Conservation (phyloP, 2,797 vertebrate species). For the Tarsius wallacei region DNA sequence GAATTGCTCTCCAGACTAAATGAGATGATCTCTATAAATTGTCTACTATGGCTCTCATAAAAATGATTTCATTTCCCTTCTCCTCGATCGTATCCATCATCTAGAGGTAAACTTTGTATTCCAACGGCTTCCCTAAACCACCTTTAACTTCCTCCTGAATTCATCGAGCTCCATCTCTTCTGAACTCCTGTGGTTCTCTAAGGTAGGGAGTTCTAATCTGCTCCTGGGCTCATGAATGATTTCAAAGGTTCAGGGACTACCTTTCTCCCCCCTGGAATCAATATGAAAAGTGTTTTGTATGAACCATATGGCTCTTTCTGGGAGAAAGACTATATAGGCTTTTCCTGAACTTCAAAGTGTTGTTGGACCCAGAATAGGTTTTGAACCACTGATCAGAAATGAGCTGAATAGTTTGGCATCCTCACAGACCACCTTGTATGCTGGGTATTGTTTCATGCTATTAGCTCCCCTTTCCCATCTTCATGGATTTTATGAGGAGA, state of each 20-base stretch:
- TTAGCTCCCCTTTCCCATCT: not conserved
- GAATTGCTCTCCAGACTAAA: conserved; percentile 10
- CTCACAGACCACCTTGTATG: not conserved
- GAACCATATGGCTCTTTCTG: not conserved
- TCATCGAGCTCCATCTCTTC: conserved; percentile 15
- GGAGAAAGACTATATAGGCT: not conserved
- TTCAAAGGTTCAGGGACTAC: conserved; percentile 49
- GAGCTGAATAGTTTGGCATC: not conserved
- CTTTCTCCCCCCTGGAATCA: conserved; percentile 14
- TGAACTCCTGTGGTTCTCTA: not conserved
- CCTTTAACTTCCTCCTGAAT: not conserved
- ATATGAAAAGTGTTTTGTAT: not conserved
- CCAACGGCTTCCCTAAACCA: not conserved
- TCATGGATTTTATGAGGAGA: conserved; percentile 4
- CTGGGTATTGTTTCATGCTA: not conserved
- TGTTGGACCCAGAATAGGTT: not conserved
- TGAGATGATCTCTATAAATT: conserved; percentile 42
- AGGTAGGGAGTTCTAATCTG: not conserved
- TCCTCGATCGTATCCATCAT: conserved; percentile 30
- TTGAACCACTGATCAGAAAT: not conserved
- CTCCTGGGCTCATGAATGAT: not conserved
- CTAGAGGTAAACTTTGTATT: conserved; percentile 28
- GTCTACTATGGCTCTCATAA: not conserved
- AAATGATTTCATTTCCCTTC: conserved; percentile 31
- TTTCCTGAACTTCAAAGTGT: not conserved